phyloP scores from a whole-genome alignment of 2,888 invertebrate genomes.

The Drosophila mimica region DNA sequence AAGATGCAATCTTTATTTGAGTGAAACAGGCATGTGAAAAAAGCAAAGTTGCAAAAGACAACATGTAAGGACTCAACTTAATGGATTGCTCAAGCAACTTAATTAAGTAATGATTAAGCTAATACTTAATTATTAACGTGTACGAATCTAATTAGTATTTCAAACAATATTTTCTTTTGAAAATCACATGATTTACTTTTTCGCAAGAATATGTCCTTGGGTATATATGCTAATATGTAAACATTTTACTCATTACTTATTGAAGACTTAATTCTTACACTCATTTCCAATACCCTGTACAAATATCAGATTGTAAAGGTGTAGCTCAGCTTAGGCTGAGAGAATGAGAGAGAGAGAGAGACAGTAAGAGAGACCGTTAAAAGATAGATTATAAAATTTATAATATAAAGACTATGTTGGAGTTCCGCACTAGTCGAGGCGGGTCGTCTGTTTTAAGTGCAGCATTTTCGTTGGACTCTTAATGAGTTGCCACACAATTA shows the following conservation, averaged over 20 bases:
- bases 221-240: not conserved
- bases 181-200: not conserved
- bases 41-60: not conserved
- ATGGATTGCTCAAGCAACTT: too few species aligned
- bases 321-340: slow-evolving; percentile 2
- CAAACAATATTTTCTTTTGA: not conserved
- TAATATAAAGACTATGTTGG: slow-evolving; percentile 27
- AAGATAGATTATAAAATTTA: slow-evolving; percentile 11
- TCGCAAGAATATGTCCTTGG: not conserved
- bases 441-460: slow-evolving; percentile 45
- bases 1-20: not conserved
- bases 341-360: not conserved
- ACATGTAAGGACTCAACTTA: too few species aligned
- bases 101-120: not conserved
- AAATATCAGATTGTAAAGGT: slow-evolving; percentile 3
- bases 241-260: slow-evolving; percentile 7
- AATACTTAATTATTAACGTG: not conserved
- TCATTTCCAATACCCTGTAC: not conserved
- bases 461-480: slow-evolving; percentile 64
- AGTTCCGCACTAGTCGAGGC: slow-evolving; percentile 39
- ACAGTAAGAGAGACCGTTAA: not conserved
- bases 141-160: not conserved
- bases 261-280: not conserved
- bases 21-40: not conserved
- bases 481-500: slow-evolving; percentile 80